phyloP scores from a whole-genome alignment of 2,888 invertebrate species.

The Deroplatys truncata region DNA sequence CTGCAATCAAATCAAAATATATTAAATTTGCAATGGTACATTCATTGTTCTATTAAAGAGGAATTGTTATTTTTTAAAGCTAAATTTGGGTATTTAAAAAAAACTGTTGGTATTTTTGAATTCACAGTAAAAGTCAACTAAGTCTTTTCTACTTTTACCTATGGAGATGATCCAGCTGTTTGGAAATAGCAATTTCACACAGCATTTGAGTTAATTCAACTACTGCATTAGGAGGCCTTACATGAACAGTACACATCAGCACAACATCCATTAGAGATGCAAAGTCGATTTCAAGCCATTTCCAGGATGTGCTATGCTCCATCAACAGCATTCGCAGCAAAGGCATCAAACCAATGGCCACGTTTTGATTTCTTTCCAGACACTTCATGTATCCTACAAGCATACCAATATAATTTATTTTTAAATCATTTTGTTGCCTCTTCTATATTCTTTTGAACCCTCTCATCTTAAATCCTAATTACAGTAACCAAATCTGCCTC shows the following conservation, averaged over 20 bases:
- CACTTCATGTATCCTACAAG: not conserved
- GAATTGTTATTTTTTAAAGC: too few relatives aligned
- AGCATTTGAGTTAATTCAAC: not conserved
- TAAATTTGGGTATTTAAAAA: not conserved
- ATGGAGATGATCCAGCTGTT: not conserved
- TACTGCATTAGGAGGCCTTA: not conserved
- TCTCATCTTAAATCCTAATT: too few relatives aligned
- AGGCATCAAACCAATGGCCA: not conserved
- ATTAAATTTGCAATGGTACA: not conserved
- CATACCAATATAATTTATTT: not conserved
- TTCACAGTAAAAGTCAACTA: too few relatives aligned
- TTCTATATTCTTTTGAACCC: too few relatives aligned
- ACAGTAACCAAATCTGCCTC: too few relatives aligned
- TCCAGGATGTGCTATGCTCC: not conserved
- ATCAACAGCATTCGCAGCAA: not conserved
- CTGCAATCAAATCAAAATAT: not conserved
- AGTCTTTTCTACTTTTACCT: not conserved
- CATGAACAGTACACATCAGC: not conserved
- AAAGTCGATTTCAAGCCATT: not conserved
- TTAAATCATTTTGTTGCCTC: not conserved
- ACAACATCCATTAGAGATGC: not conserved
- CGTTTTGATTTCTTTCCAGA: not conserved
- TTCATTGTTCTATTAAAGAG: too few relatives aligned
- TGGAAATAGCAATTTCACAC: not conserved
- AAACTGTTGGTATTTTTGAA: not conserved